Evolutionary conservation across 2,888 invertebrate species (phyloP).

Genomic region (Nasonovia ribisnigri): DNA sequence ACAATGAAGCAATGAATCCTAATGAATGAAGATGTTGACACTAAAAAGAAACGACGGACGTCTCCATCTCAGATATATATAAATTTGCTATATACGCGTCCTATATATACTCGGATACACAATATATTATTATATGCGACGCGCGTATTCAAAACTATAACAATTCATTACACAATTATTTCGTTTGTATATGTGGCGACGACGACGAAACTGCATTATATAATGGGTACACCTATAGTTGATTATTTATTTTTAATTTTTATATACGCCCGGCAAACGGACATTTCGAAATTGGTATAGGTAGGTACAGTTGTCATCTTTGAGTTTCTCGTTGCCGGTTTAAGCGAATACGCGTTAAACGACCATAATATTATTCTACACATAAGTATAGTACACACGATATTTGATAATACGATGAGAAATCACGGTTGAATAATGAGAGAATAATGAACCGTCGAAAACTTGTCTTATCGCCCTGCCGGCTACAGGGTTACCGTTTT

Average conservation of each 20-base stretch:
- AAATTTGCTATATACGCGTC: slow-evolving; percentile 26
- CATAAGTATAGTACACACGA: neutral
- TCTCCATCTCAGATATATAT: slow-evolving; percentile 9
- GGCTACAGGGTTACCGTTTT: neutral
- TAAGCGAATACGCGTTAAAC: too few relatives aligned
- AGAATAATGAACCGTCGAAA: neutral
- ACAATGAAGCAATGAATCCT: slow-evolving; percentile 59
- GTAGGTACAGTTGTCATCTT: too few relatives aligned
- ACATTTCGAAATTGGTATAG: neutral
- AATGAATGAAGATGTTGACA: slow-evolving; percentile 53
- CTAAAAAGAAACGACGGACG: slow-evolving; percentile 33
- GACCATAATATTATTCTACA: too few relatives aligned
- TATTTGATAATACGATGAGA: neutral
- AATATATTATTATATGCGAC: neutral
- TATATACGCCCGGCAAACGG: neutral
- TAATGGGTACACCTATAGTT: neutral
- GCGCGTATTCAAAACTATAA: slow-evolving; percentile 32
- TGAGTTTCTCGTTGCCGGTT: too few relatives aligned
- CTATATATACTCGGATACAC: neutral
- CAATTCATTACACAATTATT: slow-evolving; percentile 17
- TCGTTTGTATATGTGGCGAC: neutral
- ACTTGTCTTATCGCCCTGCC: neutral
- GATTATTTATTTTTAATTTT: neutral
- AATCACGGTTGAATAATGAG: too few relatives aligned
- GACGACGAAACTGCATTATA: neutral